Conservation (phyloP, 2,888 invertebrate genomes). For the Hoplodrina blanda region DNA sequence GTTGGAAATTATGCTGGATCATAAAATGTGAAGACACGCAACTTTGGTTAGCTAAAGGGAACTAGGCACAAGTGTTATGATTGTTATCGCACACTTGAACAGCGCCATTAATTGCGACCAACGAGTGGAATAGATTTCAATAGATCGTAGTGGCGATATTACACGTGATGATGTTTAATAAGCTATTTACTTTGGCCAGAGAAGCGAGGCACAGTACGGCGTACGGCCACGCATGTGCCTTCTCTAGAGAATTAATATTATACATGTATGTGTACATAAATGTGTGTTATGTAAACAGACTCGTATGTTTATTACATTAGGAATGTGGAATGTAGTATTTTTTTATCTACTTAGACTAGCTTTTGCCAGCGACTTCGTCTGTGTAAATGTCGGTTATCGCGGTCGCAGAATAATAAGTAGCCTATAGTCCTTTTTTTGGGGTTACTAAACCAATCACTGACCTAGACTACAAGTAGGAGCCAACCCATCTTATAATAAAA, state of each 20-base stretch:
- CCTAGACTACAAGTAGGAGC: too few species aligned
- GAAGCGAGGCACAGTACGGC: neutral
- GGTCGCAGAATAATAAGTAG: too few species aligned
- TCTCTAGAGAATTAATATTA: constrained; percentile 15
- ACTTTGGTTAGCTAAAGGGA: neutral
- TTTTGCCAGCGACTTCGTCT: too few species aligned
- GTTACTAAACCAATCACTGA: too few species aligned
- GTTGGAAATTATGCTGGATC: too few species aligned
- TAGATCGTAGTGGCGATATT: neutral
- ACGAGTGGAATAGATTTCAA: constrained; percentile 3
- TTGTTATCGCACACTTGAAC: neutral
- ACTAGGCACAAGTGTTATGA: neutral
- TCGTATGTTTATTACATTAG: neutral
- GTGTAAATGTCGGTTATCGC: too few species aligned
- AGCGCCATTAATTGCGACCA: constrained; percentile 13
- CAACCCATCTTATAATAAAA: too few species aligned
- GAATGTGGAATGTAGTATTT: neutral
- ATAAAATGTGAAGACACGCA: too few species aligned
- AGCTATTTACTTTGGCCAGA: too few species aligned
- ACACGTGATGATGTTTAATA: constrained; percentile 13
- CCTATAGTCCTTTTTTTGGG: too few species aligned
- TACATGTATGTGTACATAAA: too few species aligned
- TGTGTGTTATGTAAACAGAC: neutral
- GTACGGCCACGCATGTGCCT: neutral
- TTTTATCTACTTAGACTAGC: neutral